Evolutionary conservation across 92 coral and sea anemone genomes (phyloP).

Genomic region (Porites evermanni): DNA sequence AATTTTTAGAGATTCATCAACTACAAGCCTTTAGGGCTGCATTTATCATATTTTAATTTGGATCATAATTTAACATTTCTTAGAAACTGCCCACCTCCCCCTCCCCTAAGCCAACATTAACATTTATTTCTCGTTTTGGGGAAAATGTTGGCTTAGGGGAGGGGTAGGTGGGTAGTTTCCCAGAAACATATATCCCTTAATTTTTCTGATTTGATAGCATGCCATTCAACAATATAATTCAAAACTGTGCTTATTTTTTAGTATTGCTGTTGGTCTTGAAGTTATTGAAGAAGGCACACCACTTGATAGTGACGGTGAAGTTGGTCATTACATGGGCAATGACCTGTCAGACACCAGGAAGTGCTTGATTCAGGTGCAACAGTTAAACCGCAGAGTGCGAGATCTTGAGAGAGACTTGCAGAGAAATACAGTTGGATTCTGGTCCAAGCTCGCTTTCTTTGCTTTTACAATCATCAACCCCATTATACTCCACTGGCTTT

Average conservation of each 20-base stretch:
- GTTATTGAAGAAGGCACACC: slow-evolving; percentile 73
- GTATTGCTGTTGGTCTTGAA: slow-evolving; percentile 74
- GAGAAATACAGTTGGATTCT: slow-evolving; percentile 72
- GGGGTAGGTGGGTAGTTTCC: no score
- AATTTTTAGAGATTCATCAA: no score
- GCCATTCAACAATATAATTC: no score
- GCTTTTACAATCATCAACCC: slow-evolving; percentile 88
- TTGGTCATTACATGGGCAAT: slow-evolving; percentile 59
- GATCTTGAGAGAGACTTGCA: slow-evolving; percentile 79
- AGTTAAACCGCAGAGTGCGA: slow-evolving; percentile 73
- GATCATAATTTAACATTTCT: no score
- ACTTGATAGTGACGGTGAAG: slow-evolving; percentile 61
- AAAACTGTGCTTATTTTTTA: slow-evolving; percentile 21
- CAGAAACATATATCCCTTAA: no score
- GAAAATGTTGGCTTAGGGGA: no score
- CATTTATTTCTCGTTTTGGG: no score
- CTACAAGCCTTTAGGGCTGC: no score
- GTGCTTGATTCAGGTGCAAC: slow-evolving; percentile 67
- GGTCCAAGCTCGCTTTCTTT: slow-evolving; percentile 87
- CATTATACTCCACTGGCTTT: slow-evolving; percentile 84
- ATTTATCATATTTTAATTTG: no score
- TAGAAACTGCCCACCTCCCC: no score
- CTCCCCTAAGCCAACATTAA: no score
- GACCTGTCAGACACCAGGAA: slow-evolving; percentile 76
- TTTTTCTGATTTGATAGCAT: no score